Base-by-base conservation (phyloP, 2,888 invertebrate species). In the Anoncus sp. region DNA sequence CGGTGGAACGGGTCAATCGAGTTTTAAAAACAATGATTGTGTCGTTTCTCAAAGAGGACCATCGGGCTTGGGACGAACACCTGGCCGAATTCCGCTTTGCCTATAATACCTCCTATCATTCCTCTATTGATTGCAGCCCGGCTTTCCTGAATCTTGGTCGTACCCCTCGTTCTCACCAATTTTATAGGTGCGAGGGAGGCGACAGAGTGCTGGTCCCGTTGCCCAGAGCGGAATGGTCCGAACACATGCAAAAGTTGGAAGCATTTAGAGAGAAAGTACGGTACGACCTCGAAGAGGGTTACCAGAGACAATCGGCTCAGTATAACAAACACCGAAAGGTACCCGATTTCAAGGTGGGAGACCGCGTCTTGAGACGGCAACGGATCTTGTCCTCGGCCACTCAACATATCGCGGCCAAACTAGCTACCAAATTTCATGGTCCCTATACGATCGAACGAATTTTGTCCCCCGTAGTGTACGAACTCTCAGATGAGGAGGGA, bases 1-100 rank as follows among this genome's bases (percentile, higher is more conserved):
- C 85, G 0, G 80, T 81, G 0, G 85, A 87, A 66, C 60, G 82
- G 3, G 78, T 80, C 1, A 85, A 85, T 35, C 55, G 84, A 12
- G 79, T 79, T 1, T 5, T 40, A 5, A 84, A 85, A 51, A 86
- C 84, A 0, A 83, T 85, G 82, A 85, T 89, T 0, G 79, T 86
- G 0, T 79, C 86, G 0, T 87, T 77, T 67, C 27, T 85, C 0
- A 72, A 66, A 3, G 63, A 77, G 2, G 73, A 84, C 35, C 87
- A 87, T 38, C 49, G 78, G 0, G 65, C 71, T 2, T 87, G 85
- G 87, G 85, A 86, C 51, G 4, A 55, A 7, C 66, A 84, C 24
- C 27, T 86, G 1, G 24, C 75, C 0, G 75, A 84, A 27, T 74
- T 87, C 12, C 62, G 70, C 0, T 84, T 80, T 51, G 83, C 85